Base-by-base conservation (phyloP, 2,888 invertebrate genomes). In the Habroteleia sp. region DNA sequence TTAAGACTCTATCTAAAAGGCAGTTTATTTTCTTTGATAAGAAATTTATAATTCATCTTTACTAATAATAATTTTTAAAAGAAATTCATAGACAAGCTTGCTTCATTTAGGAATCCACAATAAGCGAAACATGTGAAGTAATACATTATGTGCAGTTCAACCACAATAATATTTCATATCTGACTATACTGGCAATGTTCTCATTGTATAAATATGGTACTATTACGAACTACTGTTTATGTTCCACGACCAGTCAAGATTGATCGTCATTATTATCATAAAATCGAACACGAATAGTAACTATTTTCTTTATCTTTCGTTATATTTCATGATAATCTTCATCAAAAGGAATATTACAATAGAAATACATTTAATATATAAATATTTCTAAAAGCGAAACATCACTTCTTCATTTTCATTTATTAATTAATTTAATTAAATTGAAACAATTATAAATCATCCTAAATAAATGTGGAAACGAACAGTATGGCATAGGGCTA, bases 81-180 rank as follows among this genome's bases (percentile, higher is more conserved):
- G 39, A 39, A 27, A 54, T 29, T 16, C 29, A 37, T 16, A 16
- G 37, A 6, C 16, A 39, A 39, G 39, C 39, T 54, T 10, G 16
- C 27, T 11, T 31, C 29, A 27, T 27, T 27, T 27, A 35, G 35
- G 20, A 23, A 35, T 50, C 35, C 8, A 27, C 52, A 25, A 10
- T 11, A 25, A 29, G 27, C 27, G 29, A 16, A 8, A 5, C n/a
- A 16, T 42, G 23, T 42, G 42, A 11, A 23, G 42, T n/a, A 25
- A 25, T 37, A 27, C 37, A 39, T 52, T 39, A 14, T 63, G 63
- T 44, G 54, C 56, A 48, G 27, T 39, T 27, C 48, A 46, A 72
- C 63, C 48, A 63, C 63, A 63, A 63, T 72, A 63, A 46, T 63
- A 39, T 72, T 72, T 72, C 71, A 56, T 54, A 54, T 72, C 56